Base-by-base conservation (phyloP, 53 echinoderm and acorn worm genomes). In the Crossaster papposus region DNA sequence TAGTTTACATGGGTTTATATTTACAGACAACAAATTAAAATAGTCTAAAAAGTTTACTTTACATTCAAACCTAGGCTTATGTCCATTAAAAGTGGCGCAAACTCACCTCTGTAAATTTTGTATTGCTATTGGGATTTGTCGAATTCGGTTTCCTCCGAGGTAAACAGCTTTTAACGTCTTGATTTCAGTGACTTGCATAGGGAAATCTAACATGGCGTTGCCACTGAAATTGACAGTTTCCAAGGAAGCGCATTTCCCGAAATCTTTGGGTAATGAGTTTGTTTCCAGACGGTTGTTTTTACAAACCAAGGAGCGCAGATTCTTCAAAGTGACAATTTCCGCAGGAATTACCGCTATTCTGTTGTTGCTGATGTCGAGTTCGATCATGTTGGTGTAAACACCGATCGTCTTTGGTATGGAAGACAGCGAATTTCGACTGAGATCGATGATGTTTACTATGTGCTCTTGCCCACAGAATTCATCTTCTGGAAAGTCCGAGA, bases 341-440 rank as follows among this genome's bases (percentile, higher is more conserved):
- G 86, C 93, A 13, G 97, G 95, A 68, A 97, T 79, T 76, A 72
- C 88, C 14, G 88, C 72, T 15, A 97, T 80, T 33, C 90, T 89
- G 68, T 97, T 97, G 53, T 92, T 91, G 70, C 97, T 95, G n/a
- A 97, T 70, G 77, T 97, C 97, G 52, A 97, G 65, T 58, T 94
- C 95, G 30, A 95, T 80, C 30, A 95, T 35, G 51, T 92, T 92
- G 68, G 81, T 55, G 82, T 92, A 97, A 3, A 92, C 44, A 10
- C 70, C 72, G 26, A 95, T 91, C 20, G 82, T 90, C 35, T 80
- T 73, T 32, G 97, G 97, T 83, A 97, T 90, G 11, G 78, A 36
- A 8, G 89, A 29, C 29, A 97, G 94, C 30, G 80, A 73, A 70
- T 97, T 97, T 34, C 90, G 88, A 81, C 95, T 95, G 23, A 97